A percentile compares a stretch with the other conserved stretches of the same genome.
phyloP scores from a whole-genome alignment of 2,797 vertebrate genomes.

The Rachycentron canadum region DNA sequence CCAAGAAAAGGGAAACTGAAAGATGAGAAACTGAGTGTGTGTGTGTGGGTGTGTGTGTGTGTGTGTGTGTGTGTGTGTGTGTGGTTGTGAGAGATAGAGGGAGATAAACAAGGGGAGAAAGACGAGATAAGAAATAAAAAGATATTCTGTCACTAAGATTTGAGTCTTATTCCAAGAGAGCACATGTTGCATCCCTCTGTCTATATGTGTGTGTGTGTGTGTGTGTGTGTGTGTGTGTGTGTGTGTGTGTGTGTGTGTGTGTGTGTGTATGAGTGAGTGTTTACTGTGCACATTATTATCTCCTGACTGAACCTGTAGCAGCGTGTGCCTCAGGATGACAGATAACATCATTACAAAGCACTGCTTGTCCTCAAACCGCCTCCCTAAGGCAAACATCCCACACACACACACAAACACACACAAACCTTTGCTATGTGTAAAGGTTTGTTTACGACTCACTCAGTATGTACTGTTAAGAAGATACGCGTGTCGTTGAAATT shows the following conservation, averaged over 20 bases:
- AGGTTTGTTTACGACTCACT: conserved; percentile 48
- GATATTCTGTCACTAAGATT: conserved; percentile 9
- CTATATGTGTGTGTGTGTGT: conserved; percentile 17
- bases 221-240: conserved; percentile 20
- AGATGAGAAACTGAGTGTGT: conserved; percentile 53
- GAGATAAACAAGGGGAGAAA: neutral
- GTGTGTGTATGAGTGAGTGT: conserved; percentile 39
- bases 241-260: conserved; percentile 17
- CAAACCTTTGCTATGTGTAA: conserved; percentile 24
- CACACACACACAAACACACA: conserved; percentile 24
- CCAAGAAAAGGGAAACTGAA: conserved; percentile 65
- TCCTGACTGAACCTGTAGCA: conserved; percentile 59
- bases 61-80: conserved; percentile 2
- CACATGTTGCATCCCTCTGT: conserved; percentile 1
- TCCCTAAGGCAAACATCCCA: conserved; percentile 62
- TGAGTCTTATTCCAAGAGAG: conserved; percentile 29
- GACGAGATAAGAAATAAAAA: conserved; percentile 18
- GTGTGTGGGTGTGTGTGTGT: conserved; percentile 21
- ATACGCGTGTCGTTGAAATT: no score
- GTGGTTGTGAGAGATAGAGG: neutral
- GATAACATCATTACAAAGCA: conserved; percentile 70
- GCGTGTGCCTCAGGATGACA: conserved; percentile 50
- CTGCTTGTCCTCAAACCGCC: conserved; percentile 60
- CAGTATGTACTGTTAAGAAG: neutral
- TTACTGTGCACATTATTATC: conserved; percentile 43